Percentiles rank a stretch among this genome's conserved stretches.
Evolutionary conservation across 2,113 vertebrate genomes (phyloP).

Genomic region (Herpetotheres cachinnans): DNA sequence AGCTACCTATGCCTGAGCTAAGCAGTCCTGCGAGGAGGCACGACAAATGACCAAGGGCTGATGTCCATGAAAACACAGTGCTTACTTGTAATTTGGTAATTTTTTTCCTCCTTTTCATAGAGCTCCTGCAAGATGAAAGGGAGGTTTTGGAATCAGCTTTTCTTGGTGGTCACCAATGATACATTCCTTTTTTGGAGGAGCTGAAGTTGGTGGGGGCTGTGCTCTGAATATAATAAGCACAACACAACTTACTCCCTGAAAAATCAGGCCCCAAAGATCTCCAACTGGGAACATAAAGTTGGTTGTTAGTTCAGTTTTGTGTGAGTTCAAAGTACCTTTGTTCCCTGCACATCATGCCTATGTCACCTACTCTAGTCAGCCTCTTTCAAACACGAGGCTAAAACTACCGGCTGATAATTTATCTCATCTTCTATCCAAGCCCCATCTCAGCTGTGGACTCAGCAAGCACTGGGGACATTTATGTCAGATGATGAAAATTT

Average conservation of each 20-base stretch:
- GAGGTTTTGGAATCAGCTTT: neutral
- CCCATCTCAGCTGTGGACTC: neutral
- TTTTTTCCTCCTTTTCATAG: neutral
- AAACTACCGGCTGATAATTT: neutral
- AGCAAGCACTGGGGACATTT: neutral
- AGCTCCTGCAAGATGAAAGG: neutral
- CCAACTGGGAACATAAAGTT: neutral
- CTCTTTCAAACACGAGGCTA: neutral
- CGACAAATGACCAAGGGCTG: neutral
- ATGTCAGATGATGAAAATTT: neutral
- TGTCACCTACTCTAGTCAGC: neutral
- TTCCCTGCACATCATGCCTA: neutral
- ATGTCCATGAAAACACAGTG: neutral
- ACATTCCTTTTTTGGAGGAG: neutral
- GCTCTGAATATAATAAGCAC: neutral
- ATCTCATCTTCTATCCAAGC: neutral
- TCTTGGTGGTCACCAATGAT: neutral
- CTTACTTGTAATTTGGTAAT: neutral
- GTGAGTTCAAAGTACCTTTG: neutral
- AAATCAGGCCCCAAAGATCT: neutral
- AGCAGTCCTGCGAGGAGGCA: neutral
- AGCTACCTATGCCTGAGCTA: neutral
- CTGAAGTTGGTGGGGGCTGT: neutral
- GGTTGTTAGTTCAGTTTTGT: neutral
- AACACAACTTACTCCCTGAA: neutral